These are phyloP conservation scores for Sarcophaga rosellei DNA, from an alignment of 2,888 invertebrate genomes.

Conservation along the genomic window DNA sequence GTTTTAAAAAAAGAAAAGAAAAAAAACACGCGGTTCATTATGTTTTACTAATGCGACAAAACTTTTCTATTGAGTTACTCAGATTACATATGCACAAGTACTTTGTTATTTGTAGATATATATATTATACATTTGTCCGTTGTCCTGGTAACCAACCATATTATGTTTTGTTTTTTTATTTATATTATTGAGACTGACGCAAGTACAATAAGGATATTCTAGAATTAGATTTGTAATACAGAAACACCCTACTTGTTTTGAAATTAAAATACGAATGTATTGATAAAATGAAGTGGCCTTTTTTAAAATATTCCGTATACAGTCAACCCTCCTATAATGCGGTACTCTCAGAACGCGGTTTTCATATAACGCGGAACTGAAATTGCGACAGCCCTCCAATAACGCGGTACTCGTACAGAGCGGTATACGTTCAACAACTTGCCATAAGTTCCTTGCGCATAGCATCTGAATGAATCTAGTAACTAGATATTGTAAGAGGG, in stretches of 20 bases:
- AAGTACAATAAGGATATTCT: constrained; percentile 29
- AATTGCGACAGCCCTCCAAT: too few species aligned
- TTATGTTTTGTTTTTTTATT: background rate
- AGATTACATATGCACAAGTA: constrained; percentile 34
- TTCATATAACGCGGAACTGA: too few species aligned
- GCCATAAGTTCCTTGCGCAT: too few species aligned
- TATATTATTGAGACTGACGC: background rate
- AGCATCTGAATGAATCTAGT: too few species aligned
- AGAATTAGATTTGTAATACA: constrained; percentile 10
- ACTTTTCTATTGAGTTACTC: constrained; percentile 49
- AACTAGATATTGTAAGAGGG: too few species aligned
- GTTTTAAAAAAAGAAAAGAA: background rate
- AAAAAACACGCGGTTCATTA: constrained; percentile 46
- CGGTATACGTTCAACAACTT: too few species aligned
- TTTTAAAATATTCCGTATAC: background rate
- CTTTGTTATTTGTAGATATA: constrained; percentile 57
- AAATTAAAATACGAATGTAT: background rate
- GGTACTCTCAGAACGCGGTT: too few species aligned
- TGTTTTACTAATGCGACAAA: constrained; percentile 55
- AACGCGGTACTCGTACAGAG: too few species aligned
- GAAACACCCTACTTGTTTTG: constrained; percentile 16
- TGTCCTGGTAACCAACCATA: constrained; percentile 53
- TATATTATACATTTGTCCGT: constrained; percentile 37
- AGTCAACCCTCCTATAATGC: background rate
- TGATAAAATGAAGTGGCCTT: background rate